Evolutionary conservation across 2,113 vertebrate genomes (phyloP).

Genomic region (Corydoras maculifer): DNA sequence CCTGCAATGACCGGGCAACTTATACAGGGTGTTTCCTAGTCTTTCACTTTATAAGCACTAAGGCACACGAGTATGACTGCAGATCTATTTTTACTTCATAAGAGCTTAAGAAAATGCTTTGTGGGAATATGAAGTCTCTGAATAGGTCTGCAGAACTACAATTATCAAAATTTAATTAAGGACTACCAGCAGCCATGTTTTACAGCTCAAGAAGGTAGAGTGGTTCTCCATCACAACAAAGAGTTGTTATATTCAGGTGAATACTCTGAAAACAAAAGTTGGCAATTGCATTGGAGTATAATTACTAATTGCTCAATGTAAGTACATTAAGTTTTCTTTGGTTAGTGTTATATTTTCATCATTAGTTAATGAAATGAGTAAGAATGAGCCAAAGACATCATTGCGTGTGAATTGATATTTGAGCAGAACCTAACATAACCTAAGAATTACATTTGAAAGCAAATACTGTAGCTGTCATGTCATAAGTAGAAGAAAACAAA

Average conservation of each 20-base stretch:
- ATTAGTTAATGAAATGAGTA: too few species aligned
- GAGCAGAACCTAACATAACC: too few species aligned
- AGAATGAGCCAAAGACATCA: too few species aligned
- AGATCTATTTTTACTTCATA: background rate
- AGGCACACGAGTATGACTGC: background rate
- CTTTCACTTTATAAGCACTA: too few species aligned
- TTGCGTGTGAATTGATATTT: too few species aligned
- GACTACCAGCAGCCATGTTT: slow-evolving; percentile 2
- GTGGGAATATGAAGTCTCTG: background rate
- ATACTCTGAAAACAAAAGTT: slow-evolving; percentile 8
- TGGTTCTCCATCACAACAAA: slow-evolving; percentile 9
- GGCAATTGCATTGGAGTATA: background rate
- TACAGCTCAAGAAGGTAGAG: background rate
- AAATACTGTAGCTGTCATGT: too few species aligned
- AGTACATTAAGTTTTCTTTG: background rate
- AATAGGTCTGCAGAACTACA: slow-evolving; percentile 7
- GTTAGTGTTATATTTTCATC: too few species aligned
- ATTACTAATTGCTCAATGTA: background rate
- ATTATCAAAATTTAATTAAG: slow-evolving; percentile 25
- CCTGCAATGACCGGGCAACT: too few species aligned
- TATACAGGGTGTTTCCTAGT: too few species aligned
- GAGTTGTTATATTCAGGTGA: background rate
- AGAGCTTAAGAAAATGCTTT: background rate
- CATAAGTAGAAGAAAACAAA: too few species aligned
- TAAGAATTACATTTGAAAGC: too few species aligned